A percentile compares a stretch with the other conserved stretches of the same genome.
These are phyloP conservation scores for Sepiola atlantica DNA, from an alignment of 2,888 invertebrate species.

Conservation along the genomic window DNA sequence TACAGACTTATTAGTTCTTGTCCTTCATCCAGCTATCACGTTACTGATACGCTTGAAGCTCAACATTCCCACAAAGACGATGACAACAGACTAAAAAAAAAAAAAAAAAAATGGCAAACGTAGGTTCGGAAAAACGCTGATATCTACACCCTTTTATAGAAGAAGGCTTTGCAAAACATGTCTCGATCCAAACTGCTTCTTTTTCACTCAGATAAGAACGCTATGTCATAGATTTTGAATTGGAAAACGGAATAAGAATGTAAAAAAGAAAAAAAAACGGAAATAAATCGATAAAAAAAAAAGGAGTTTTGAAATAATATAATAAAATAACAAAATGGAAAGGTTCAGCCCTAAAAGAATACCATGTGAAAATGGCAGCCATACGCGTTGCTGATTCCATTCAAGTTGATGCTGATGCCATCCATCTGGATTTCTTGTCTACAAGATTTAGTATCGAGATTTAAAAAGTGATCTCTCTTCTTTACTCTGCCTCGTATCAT, in stretches of 20 bases:
- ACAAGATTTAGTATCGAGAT: slow-evolving; percentile 5
- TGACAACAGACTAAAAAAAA: background rate
- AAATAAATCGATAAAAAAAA: background rate
- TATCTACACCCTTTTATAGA: background rate
- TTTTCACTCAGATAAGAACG: background rate
- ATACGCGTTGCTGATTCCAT: background rate
- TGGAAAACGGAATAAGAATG: background rate
- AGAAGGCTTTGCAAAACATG: background rate
- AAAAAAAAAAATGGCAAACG: background rate
- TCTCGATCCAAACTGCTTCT: background rate
- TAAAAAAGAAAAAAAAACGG: background rate
- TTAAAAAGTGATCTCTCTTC: slow-evolving; percentile 3
- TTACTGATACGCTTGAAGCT: background rate
- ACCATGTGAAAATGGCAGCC: background rate
- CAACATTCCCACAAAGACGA: background rate
- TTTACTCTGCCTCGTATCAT: background rate
- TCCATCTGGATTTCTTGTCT: slow-evolving; percentile 32
- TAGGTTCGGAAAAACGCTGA: background rate
- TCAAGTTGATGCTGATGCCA: background rate
- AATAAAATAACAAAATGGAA: background rate
- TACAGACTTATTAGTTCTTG: background rate
- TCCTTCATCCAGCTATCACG: background rate
- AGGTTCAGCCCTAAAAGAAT: background rate
- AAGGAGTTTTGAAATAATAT: slow-evolving; percentile 2
- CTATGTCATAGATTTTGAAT: background rate